Percentiles rank a stretch among this genome's conserved stretches.
These are phyloP conservation scores for Philotrypesis tridentata DNA, from an alignment of 1,140 invertebrate species.

Conservation along the genomic window DNA sequence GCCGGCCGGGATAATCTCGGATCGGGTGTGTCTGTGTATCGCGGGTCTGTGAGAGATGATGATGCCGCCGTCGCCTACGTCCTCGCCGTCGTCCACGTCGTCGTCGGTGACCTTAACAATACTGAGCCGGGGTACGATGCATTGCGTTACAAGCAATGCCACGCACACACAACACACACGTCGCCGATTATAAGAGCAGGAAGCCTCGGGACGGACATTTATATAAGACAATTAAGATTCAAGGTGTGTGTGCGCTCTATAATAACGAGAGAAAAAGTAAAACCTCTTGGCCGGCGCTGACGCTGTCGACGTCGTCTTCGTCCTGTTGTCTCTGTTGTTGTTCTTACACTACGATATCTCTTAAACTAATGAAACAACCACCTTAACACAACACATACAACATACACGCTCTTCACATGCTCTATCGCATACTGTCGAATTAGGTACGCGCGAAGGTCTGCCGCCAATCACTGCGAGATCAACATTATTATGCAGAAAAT, in stretches of 20 bases:
- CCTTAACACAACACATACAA: neutral
- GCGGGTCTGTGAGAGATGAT: conserved; percentile 48
- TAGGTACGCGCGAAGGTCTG: conserved; percentile 69
- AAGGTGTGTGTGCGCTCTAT: conserved; percentile 48
- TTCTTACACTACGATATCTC: neutral
- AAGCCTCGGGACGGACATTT: conserved; percentile 71
- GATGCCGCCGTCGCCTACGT: conserved; percentile 20
- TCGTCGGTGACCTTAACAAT: conserved; percentile 49
- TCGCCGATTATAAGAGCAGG: conserved; percentile 61
- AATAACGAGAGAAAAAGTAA: neutral
- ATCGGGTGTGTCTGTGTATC: conserved; percentile 70
- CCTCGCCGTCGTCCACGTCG: conserved; percentile 35
- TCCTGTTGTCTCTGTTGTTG: conserved; percentile 40
- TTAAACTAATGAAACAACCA: neutral
- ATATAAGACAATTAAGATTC: neutral
- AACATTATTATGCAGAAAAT: conserved; percentile 52
- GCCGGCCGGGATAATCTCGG: conserved; percentile 57
- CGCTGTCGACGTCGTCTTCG: conserved; percentile 26
- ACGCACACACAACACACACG: conserved; percentile 39
- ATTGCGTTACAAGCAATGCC: conserved; percentile 10
- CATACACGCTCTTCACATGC: conserved; percentile 12
- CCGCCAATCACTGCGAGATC: conserved; percentile 47
- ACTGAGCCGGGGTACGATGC: conserved; percentile 44
- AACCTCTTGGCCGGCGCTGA: conserved; percentile 19
- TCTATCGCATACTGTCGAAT: conserved; percentile 53